Conservation (phyloP, 1,140 invertebrate genomes). For the Lerema accius region DNA sequence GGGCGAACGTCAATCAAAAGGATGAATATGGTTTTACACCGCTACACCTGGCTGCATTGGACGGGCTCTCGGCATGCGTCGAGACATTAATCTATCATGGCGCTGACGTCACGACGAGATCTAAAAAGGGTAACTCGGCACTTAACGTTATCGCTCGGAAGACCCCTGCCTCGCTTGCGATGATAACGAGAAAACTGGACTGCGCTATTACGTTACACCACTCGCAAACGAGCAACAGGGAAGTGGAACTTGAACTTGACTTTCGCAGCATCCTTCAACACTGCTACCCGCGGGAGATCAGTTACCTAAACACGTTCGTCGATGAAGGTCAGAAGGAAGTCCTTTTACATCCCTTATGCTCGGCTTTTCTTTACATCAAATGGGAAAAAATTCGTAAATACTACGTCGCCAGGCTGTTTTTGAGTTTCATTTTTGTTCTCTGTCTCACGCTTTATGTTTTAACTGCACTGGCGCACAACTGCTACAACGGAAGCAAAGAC, state of each 20-base stretch:
- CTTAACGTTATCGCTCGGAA: constrained; percentile 92
- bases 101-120: constrained; percentile 92
- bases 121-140: constrained; percentile 91
- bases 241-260: constrained; percentile 91
- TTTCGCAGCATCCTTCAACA: constrained; percentile 91
- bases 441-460: constrained; percentile 90
- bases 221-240: constrained; percentile 88
- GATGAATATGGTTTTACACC: constrained; percentile 96
- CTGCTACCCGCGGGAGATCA: constrained; percentile 90
- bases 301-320: constrained; percentile 91
- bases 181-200: constrained; percentile 90
- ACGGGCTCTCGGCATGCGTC: constrained; percentile 92
- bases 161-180: constrained; percentile 90
- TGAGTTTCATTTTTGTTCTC: constrained; percentile 91
- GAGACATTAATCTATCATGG: constrained; percentile 92
- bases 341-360: constrained; percentile 91
- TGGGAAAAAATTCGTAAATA: constrained; percentile 96
- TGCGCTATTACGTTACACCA: constrained; percentile 90
- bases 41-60: constrained; percentile 92
- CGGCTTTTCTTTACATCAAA: constrained; percentile 92
- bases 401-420: constrained; percentile 90
- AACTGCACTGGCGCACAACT: constrained; percentile 89
- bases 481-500: constrained; percentile 89
- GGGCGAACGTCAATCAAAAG: constrained; percentile 91
- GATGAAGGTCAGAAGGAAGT: constrained; percentile 93